Evolutionary conservation across 37 sponge, comb jelly and placozoan genomes (phyloP).

Genomic region (Eunapius fragilis): DNA sequence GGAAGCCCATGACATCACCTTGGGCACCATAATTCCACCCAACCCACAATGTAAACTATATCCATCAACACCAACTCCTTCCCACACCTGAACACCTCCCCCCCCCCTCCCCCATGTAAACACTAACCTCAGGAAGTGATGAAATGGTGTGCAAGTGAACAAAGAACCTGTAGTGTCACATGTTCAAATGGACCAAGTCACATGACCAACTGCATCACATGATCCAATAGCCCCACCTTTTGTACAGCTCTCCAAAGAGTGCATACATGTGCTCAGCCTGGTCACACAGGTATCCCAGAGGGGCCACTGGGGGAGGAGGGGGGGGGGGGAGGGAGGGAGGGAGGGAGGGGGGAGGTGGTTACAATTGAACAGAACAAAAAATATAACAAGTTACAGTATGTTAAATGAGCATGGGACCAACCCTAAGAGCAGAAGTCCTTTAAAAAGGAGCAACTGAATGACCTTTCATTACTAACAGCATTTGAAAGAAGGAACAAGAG

Average conservation of each 20-base stretch:
- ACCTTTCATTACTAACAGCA: no score
- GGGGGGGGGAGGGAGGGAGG: no score
- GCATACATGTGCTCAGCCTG: constrained; percentile 42
- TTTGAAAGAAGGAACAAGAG: neutral
- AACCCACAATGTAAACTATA: neutral
- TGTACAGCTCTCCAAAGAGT: constrained; percentile 50
- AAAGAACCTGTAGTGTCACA: constrained; percentile 32
- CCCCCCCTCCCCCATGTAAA: neutral
- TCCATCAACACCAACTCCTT: neutral
- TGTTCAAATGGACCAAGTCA: neutral
- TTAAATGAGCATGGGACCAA: no score
- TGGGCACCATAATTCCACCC: no score
- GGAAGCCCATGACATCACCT: neutral
- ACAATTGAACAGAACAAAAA: no score
- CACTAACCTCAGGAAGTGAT: constrained; percentile 29
- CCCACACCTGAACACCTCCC: neutral
- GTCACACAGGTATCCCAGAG: constrained; percentile 50
- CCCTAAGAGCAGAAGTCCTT: no score
- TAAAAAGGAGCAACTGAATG: no score
- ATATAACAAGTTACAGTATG: no score
- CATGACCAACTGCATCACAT: neutral
- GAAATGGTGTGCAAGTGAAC: constrained; percentile 63
- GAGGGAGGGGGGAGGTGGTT: no score
- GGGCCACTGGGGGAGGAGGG: constrained; percentile 25
- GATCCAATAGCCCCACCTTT: constrained; percentile 3